A percentile compares a stretch with the other conserved stretches of the same genome.
Evolutionary conservation across 2,113 vertebrate species (phyloP).

Genomic region (Solea solea): DNA sequence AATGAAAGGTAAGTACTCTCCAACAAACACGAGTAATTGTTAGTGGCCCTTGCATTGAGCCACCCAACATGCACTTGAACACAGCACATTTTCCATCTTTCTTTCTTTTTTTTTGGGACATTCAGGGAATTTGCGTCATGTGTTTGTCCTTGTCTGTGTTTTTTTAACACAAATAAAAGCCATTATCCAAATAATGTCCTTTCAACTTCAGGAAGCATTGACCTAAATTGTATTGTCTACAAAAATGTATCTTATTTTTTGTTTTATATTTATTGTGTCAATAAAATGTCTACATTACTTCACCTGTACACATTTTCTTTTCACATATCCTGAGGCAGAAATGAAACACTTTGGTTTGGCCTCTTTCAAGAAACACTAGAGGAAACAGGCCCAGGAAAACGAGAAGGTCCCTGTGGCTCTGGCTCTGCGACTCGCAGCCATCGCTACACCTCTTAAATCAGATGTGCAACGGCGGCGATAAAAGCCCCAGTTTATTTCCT

Average conservation of each 20-base stretch:
- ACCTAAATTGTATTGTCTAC: background rate
- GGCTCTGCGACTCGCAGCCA: background rate
- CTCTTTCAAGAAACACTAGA: conserved; percentile 23
- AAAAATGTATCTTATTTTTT: background rate
- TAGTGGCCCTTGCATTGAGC: conserved; percentile 54
- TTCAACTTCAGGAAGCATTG: background rate
- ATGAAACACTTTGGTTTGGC: conserved; percentile 4
- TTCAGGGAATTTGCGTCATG: conserved; percentile 49
- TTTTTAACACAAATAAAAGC: conserved; percentile 19
- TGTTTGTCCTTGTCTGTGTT: conserved; percentile 17
- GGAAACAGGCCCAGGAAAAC: conserved; percentile 11
- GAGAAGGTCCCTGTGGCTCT: conserved; percentile 23
- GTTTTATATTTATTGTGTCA: too few species aligned
- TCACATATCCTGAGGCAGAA: background rate
- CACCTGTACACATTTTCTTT: background rate
- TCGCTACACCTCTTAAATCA: conserved; percentile 42
- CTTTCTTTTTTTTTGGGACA: conserved; percentile 12
- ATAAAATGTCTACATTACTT: background rate
- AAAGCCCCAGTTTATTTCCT: conserved; percentile 40
- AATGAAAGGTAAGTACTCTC: conserved; percentile 68
- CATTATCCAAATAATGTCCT: conserved; percentile 15
- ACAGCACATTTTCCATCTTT: background rate
- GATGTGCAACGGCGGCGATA: conserved; percentile 33
- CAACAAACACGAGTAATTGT: conserved; percentile 63
- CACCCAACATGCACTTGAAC: conserved; percentile 55